Percentiles rank a stretch among this genome's conserved stretches.
These are phyloP conservation scores for Brachionichthys hirsutus DNA, from an alignment of 2,113 vertebrate species.

Conservation along the genomic window DNA sequence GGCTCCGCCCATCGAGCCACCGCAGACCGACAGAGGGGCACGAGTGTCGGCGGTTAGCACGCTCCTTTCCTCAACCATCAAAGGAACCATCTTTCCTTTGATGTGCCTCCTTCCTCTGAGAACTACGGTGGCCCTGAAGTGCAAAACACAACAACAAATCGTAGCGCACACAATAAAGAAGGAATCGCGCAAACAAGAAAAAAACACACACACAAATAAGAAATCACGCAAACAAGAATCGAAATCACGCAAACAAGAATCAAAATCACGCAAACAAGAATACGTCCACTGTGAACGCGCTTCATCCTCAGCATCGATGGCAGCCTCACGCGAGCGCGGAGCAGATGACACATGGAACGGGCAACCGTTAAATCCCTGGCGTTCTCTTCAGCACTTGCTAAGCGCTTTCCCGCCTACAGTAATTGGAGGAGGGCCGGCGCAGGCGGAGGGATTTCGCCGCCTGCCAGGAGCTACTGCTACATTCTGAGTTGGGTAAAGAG, in stretches of 20 bases:
- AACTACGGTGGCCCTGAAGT: too few species aligned
- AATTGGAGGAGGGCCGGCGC: slow-evolving; percentile 49
- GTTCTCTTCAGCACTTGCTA: slow-evolving; percentile 30
- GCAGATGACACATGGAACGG: slow-evolving; percentile 20
- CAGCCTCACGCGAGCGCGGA: slow-evolving; percentile 15
- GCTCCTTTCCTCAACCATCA: slow-evolving; percentile 16
- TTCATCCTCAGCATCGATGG: slow-evolving; percentile 16
- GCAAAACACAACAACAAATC: too few species aligned
- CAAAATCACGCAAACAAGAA: too few species aligned
- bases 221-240: too few species aligned
- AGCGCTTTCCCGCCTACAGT: slow-evolving; percentile 29
- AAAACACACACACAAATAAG: too few species aligned
- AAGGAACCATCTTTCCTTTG: background rate
- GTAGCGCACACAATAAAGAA: too few species aligned
- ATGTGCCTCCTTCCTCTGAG: background rate
- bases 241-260: too few species aligned
- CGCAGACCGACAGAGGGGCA: slow-evolving; percentile 11
- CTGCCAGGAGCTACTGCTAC: slow-evolving; percentile 58
- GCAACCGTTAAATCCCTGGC: slow-evolving; percentile 18
- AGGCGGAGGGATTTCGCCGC: slow-evolving; percentile 5
- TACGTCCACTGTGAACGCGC: background rate
- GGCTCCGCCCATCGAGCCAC: slow-evolving; percentile 22
- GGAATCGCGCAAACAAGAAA: too few species aligned
- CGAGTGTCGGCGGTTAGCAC: slow-evolving; percentile 2
- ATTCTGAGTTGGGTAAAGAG: slow-evolving; percentile 47